Percentiles rank a stretch among this genome's conserved stretches.
Conservation (phyloP, 2,113 vertebrate genomes). For the Menidia beryllina region DNA sequence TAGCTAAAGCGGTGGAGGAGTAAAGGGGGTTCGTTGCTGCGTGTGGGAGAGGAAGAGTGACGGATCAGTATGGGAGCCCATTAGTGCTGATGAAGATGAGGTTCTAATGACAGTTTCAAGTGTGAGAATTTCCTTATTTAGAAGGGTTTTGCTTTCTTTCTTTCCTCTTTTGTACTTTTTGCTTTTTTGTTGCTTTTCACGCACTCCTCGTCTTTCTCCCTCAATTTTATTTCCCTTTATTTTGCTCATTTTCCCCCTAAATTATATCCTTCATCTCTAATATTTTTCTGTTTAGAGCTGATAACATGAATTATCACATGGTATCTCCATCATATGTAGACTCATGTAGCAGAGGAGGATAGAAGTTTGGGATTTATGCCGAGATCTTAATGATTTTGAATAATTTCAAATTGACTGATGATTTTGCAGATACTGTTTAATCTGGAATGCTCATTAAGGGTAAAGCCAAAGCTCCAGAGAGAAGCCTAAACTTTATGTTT, state of each 20-base stretch:
- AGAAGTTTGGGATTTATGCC: no score
- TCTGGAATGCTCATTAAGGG: no score
- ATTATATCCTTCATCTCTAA: neutral
- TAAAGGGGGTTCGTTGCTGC: neutral
- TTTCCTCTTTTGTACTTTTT: slow-evolving; percentile 1
- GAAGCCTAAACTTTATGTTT: no score
- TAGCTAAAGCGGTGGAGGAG: slow-evolving; percentile 13
- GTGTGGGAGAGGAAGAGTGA: neutral
- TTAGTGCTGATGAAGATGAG: slow-evolving; percentile 46
- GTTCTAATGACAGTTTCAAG: slow-evolving; percentile 38
- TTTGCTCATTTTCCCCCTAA: neutral
- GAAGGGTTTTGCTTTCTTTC: slow-evolving; percentile 26
- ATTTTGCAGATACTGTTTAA: no score
- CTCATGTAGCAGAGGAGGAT: no score
- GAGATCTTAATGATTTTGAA: no score
- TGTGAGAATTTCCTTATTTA: slow-evolving; percentile 47
- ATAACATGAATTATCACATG: no score
- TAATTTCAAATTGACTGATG: no score
- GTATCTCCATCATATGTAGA: no score
- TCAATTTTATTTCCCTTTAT: neutral
- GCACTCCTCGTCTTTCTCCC: neutral
- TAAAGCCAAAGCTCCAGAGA: no score
- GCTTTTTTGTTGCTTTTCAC: neutral
- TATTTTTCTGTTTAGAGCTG: neutral
- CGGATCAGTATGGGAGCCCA: slow-evolving; percentile 12